Conservation (phyloP, 2,888 invertebrate species). For the Sipha maydis region DNA sequence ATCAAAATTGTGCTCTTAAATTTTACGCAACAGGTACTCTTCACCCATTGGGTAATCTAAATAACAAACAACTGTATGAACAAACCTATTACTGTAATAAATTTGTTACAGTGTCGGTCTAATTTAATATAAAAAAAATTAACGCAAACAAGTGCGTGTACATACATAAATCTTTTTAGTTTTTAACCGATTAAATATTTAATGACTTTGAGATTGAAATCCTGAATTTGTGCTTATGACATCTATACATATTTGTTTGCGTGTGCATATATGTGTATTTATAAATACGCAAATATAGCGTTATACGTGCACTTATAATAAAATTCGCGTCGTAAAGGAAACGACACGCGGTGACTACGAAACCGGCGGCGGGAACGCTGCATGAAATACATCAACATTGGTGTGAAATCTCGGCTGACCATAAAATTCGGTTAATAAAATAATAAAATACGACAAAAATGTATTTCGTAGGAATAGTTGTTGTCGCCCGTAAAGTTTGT, state of each 20-base stretch:
- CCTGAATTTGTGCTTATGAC: not conserved
- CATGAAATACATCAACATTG: too few relatives aligned
- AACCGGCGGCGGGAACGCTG: not conserved
- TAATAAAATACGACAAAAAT: too few relatives aligned
- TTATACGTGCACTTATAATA: not conserved
- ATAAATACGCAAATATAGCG: not conserved
- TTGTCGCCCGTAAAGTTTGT: too few relatives aligned
- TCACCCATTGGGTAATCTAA: too few relatives aligned
- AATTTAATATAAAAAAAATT: conserved; percentile 49
- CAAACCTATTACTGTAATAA: not conserved
- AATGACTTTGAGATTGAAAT: conserved; percentile 11
- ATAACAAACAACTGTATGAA: not conserved
- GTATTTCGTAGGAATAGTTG: too few relatives aligned
- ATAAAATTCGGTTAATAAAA: too few relatives aligned
- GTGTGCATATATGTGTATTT: not conserved
- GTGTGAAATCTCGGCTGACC: too few relatives aligned
- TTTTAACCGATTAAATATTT: conserved; percentile 15
- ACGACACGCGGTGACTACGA: not conserved
- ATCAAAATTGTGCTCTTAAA: not conserved
- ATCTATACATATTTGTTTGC: too few relatives aligned
- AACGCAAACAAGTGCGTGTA: not conserved
- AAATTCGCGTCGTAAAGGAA: not conserved
- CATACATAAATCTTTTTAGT: not conserved
- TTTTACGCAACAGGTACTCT: not conserved
- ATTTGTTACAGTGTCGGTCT: not conserved